phyloP scores from a whole-genome alignment of 2,113 vertebrate genomes.

The Pao palembangensis region DNA sequence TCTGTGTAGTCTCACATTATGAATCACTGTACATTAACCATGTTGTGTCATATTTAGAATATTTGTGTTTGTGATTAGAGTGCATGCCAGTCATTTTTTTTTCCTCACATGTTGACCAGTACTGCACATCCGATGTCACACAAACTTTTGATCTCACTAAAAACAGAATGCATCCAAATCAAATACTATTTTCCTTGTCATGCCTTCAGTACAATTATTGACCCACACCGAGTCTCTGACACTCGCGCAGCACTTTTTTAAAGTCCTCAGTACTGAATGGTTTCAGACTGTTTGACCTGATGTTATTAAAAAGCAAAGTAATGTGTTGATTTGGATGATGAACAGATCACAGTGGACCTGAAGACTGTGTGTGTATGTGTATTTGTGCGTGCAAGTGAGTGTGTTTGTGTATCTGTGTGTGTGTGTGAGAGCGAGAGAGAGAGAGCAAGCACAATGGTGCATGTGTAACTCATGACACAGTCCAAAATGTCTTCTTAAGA shows the following conservation, averaged over 20 bases:
- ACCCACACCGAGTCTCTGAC: constrained; percentile 22
- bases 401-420: constrained; percentile 21
- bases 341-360: constrained; percentile 39
- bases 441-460: neutral
- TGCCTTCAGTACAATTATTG: constrained; percentile 49
- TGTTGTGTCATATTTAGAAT: too few species aligned
- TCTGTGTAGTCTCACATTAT: neutral
- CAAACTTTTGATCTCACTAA: too few species aligned
- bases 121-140: neutral
- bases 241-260: neutral
- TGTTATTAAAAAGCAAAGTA: constrained; percentile 11
- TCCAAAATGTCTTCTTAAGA: constrained; percentile 63
- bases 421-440: neutral
- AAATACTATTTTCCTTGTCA: too few species aligned
- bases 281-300: constrained; percentile 45
- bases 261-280: constrained; percentile 13
- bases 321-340: constrained; percentile 49
- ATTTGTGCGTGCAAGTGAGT: constrained; percentile 1
- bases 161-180: too few species aligned
- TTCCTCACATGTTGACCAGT: constrained; percentile 26
- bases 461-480: constrained; percentile 60
- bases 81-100: neutral
- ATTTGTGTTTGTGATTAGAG: neutral
- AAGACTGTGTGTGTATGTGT: constrained; percentile 38
- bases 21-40: too few species aligned